phyloP scores from a whole-genome alignment of 2,113 vertebrate species.

The Garra rufa region DNA sequence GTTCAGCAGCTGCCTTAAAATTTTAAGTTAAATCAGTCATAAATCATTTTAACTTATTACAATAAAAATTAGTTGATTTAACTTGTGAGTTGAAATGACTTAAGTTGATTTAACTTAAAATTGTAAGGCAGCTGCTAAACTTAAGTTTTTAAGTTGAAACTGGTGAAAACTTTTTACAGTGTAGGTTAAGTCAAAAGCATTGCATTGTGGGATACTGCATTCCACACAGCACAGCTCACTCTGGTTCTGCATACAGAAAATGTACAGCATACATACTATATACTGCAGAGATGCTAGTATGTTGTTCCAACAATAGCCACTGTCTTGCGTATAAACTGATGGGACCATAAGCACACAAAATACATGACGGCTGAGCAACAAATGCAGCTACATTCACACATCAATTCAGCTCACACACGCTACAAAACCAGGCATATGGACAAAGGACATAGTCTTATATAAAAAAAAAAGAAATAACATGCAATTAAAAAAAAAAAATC shows the following conservation, averaged over 20 bases:
- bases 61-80: no score
- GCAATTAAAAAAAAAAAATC: conserved; percentile 49
- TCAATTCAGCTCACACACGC: conserved; percentile 59
- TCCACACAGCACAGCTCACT: background rate
- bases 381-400: conserved; percentile 54
- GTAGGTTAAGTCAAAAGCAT: background rate
- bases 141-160: no score
- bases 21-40: no score
- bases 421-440: conserved; percentile 66
- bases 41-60: no score
- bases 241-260: background rate
- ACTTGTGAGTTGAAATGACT: no score
- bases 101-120: no score
- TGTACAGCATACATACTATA: background rate
- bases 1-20: no score
- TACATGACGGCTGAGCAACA: conserved; percentile 58
- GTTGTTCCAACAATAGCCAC: background rate
- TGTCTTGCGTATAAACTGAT: background rate
- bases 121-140: no score
- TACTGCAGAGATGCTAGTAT: background rate
- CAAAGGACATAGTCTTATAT: conserved; percentile 54
- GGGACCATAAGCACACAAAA: conserved; percentile 70
- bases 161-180: no score
- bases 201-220: background rate
- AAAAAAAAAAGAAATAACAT: conserved; percentile 66